Conservation (phyloP, 2,888 invertebrate genomes). For the Amphipoea lucens region DNA sequence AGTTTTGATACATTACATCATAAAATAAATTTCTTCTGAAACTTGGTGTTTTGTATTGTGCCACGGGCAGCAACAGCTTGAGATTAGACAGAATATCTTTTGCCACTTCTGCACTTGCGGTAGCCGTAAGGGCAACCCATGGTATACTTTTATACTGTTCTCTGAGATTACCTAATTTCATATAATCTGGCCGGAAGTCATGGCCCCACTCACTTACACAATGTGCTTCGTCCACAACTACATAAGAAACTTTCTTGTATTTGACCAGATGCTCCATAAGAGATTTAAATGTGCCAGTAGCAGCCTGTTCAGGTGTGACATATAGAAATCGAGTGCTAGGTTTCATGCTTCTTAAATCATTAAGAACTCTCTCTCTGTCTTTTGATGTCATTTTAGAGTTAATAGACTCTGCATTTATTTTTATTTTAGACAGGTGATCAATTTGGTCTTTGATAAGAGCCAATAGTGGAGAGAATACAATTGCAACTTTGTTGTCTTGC, state of each 20-base stretch:
- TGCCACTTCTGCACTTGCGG: conserved; percentile 95
- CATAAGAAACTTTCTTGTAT: conserved; percentile 95
- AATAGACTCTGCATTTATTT: conserved; percentile 96
- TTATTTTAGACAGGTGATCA: conserved; percentile 94
- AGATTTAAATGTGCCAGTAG: conserved; percentile 93
- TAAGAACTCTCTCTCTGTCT: conserved; percentile 94
- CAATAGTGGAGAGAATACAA: conserved; percentile 98
- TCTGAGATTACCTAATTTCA: conserved; percentile 93
- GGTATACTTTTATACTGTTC: conserved; percentile 92
- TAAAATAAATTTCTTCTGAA: conserved; percentile 98
- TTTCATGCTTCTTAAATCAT: conserved; percentile 93
- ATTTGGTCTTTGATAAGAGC: conserved; percentile 99
- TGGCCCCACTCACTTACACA: conserved; percentile 99
- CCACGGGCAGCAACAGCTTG: conserved; percentile 92
- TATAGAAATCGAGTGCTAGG: conserved; percentile 96
- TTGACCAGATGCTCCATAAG: conserved; percentile 93
- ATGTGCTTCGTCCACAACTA: conserved; percentile 99
- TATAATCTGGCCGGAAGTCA: conserved; percentile 98
- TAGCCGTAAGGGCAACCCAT: conserved; percentile 98
- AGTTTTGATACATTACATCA: conserved; percentile 97
- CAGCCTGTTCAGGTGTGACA: conserved; percentile 99
- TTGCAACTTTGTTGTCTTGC: conserved; percentile 94
- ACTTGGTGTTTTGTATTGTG: conserved; percentile 95
- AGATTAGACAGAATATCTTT: conserved; percentile 95
- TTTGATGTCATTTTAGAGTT: conserved; percentile 96